Percentiles rank a stretch among this genome's conserved stretches.
These are phyloP conservation scores for Leptatherina wallacei DNA, from an alignment of 2,797 vertebrate species.

Conservation along the genomic window DNA sequence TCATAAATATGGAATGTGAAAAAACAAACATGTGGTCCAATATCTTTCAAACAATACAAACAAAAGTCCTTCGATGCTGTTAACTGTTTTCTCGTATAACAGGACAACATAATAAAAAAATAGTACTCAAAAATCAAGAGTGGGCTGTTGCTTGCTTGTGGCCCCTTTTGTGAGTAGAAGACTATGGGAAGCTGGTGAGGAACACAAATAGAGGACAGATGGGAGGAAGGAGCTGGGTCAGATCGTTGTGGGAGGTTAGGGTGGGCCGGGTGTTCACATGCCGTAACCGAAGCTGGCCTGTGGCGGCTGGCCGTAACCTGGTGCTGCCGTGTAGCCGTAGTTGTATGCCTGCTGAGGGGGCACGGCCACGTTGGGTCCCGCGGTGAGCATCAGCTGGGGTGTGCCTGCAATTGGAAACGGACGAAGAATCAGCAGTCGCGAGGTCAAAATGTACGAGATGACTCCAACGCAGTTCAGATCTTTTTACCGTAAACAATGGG, in stretches of 20 bases:
- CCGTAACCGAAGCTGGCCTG: constrained; percentile 95
- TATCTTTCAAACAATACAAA: constrained; percentile 88
- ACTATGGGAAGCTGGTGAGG: constrained; percentile 88
- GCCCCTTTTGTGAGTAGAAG: constrained; percentile 90
- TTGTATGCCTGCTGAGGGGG: constrained; percentile 96
- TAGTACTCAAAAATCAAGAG: constrained; percentile 72
- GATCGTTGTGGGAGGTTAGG: constrained; percentile 41
- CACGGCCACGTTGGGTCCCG: constrained; percentile 94
- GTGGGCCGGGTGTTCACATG: constrained; percentile 87
- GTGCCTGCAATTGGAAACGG: constrained; percentile 84
- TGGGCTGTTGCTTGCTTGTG: constrained; percentile 85
- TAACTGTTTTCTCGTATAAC: constrained; percentile 66
- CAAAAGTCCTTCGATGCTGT: constrained; percentile 94
- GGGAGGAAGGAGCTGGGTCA: constrained; percentile 57
- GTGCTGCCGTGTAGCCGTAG: constrained; percentile 88
- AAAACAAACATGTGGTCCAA: constrained; percentile 87
- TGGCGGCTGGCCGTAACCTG: constrained; percentile 87
- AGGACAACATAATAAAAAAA: constrained; percentile 64
- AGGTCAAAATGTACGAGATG: background rate
- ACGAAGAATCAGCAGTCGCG: background rate
- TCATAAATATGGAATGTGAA: constrained; percentile 97
- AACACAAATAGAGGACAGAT: constrained; percentile 86
- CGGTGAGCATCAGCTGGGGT: constrained; percentile 98
- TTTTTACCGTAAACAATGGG: constrained; percentile 97
- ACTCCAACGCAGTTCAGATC: background rate